phyloP scores from a whole-genome alignment of 1,140 invertebrate genomes.

The Doryteuthis pealeii region DNA sequence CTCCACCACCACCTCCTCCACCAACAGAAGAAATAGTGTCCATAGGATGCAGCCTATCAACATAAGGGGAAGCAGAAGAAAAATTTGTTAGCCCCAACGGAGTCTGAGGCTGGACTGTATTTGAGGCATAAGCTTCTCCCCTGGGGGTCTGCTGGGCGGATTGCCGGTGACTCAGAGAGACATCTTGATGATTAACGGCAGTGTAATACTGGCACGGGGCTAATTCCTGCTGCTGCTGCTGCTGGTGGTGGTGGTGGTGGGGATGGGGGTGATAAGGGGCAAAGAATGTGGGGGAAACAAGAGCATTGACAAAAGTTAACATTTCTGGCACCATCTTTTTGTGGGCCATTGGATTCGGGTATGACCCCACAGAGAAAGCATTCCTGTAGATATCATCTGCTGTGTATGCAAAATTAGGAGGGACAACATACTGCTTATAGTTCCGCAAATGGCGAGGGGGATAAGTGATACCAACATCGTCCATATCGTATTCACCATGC shows the following conservation, averaged over 20 bases:
- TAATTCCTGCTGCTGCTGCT: not conserved
- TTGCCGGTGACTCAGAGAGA: too few relatives aligned
- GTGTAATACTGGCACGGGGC: not conserved
- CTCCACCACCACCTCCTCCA: too few relatives aligned
- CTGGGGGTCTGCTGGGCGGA: too few relatives aligned
- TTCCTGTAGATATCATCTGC: slow-evolving; percentile 46
- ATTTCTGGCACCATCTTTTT: not conserved
- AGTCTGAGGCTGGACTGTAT: too few relatives aligned
- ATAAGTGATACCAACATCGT: not conserved
- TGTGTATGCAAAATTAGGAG: slow-evolving; percentile 39
- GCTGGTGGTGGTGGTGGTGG: not conserved
- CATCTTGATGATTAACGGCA: not conserved
- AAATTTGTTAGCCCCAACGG: too few relatives aligned
- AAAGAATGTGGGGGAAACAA: not conserved
- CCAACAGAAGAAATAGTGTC: too few relatives aligned
- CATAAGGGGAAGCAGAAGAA: too few relatives aligned
- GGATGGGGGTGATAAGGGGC: not conserved
- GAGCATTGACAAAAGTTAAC: slow-evolving; percentile 1
- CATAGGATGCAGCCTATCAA: too few relatives aligned
- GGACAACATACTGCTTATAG: slow-evolving; percentile 39
- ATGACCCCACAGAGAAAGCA: slow-evolving; percentile 17
- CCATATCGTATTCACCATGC: not conserved
- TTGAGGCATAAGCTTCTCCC: too few relatives aligned
- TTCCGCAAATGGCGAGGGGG: slow-evolving; percentile 13
- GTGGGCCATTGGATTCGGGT: not conserved